Evolutionary conservation across 64 coral and sea anemone genomes (phyloP).

Genomic region (Montipora cactus): DNA sequence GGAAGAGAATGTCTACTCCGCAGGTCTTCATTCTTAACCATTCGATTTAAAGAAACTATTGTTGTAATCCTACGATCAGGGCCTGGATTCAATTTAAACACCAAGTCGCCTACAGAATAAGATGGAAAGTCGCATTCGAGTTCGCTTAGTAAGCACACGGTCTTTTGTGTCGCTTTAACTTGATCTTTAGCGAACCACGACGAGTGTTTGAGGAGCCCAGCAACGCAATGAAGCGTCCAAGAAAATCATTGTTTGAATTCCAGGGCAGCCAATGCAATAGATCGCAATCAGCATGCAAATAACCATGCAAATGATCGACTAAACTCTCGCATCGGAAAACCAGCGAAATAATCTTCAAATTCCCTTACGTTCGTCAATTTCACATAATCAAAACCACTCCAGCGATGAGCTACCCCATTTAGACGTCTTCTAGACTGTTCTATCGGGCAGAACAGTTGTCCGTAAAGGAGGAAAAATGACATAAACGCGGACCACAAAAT

Average conservation of each 20-base stretch:
- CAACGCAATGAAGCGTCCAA: slow-evolving; percentile 3
- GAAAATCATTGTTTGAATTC: neutral
- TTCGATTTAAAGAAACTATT: neutral
- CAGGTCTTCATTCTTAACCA: slow-evolving; percentile 6
- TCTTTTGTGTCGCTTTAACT: neutral
- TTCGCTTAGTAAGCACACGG: slow-evolving; percentile 42
- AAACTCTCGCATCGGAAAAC: too few species aligned
- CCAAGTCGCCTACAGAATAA: slow-evolving; percentile 10
- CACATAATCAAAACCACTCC: too few species aligned
- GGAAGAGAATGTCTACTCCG: neutral
- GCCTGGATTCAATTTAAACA: slow-evolving; percentile 44
- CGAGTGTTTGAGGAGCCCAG: slow-evolving; percentile 1
- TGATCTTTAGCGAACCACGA: neutral
- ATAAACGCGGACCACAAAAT: too few species aligned
- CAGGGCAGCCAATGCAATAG: too few species aligned
- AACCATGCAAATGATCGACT: too few species aligned
- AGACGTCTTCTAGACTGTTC: too few species aligned
- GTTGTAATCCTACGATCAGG: neutral
- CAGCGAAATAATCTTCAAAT: too few species aligned
- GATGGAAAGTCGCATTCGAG: slow-evolving; percentile 32
- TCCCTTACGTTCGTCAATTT: too few species aligned
- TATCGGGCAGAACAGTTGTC: too few species aligned
- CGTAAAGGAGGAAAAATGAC: too few species aligned
- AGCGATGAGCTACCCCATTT: too few species aligned
- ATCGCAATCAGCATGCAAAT: too few species aligned